Evolutionary conservation across 2,797 vertebrate genomes (phyloP).

Genomic region (Carduelis carduelis): DNA sequence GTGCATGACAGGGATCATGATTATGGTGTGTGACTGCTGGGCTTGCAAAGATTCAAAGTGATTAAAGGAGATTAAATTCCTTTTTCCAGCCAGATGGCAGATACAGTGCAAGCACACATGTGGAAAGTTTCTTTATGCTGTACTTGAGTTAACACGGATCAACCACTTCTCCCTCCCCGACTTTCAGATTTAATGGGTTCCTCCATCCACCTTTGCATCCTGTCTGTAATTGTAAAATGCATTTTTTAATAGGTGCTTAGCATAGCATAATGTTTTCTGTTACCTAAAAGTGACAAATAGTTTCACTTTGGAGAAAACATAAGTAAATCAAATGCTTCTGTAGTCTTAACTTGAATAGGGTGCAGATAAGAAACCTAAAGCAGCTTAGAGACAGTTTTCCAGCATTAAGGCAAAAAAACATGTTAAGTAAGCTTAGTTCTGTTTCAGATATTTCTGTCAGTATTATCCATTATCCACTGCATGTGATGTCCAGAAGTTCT

Average conservation of each 20-base stretch:
- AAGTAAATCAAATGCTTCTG: background rate
- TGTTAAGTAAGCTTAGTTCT: background rate
- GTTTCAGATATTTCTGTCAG: background rate
- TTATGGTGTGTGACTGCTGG: background rate
- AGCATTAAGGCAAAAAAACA: background rate
- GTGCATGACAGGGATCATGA: background rate
- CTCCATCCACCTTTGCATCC: background rate
- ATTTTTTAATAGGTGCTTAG: background rate
- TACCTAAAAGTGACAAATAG: background rate
- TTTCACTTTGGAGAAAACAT: background rate
- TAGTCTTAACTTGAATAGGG: background rate
- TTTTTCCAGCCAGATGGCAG: slow-evolving; percentile 16
- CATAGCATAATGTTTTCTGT: background rate
- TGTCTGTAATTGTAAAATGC: background rate
- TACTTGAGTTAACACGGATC: background rate
- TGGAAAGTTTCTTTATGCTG: background rate
- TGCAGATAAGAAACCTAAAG: background rate
- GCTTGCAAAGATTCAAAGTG: slow-evolving; percentile 30
- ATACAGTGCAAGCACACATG: background rate
- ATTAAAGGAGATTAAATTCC: slow-evolving; percentile 45
- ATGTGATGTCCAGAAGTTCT: background rate
- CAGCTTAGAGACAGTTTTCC: background rate
- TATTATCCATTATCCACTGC: background rate
- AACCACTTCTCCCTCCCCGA: background rate
- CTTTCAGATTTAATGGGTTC: background rate